Percentiles rank a stretch among this genome's conserved stretches.
phyloP scores from a whole-genome alignment of 1,140 invertebrate genomes.

The Drosophila parabipectinata region DNA sequence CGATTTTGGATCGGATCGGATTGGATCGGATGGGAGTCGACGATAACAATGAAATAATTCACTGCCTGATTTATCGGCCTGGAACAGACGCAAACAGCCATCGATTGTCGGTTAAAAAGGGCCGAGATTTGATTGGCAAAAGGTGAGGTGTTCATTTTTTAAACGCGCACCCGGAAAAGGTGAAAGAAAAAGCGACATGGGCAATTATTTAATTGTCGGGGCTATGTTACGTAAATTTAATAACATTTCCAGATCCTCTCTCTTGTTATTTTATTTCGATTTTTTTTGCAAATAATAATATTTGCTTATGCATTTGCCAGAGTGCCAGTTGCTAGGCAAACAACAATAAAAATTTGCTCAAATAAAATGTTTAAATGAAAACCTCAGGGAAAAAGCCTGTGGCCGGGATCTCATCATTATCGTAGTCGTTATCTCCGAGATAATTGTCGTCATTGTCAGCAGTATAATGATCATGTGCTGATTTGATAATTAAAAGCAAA shows the following conservation, averaged over 20 bases:
- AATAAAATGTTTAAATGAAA: constrained; percentile 63
- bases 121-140: constrained; percentile 56
- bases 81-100: constrained; percentile 6
- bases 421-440: constrained; percentile 27
- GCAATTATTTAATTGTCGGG: constrained; percentile 5
- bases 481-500: constrained; percentile 81
- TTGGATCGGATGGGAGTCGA: constrained; percentile 12
- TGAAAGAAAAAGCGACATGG: not conserved
- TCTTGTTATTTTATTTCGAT: constrained; percentile 2
- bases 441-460: constrained; percentile 59
- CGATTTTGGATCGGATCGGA: constrained; percentile 12
- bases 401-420: constrained; percentile 16
- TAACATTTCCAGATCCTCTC: constrained; percentile 11
- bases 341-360: constrained; percentile 42
- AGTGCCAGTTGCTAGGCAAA: constrained; percentile 42
- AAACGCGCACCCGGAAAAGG: constrained; percentile 30
- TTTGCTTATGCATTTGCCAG: constrained; percentile 23
- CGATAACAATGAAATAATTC: constrained; percentile 75
- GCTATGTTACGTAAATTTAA: constrained; percentile 2
- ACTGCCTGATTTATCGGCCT: constrained; percentile 69
- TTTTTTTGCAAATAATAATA: constrained; percentile 40
- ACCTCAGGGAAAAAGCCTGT: constrained; percentile 35
- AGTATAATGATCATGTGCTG: constrained; percentile 74
- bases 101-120: constrained; percentile 42
- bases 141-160: constrained; percentile 22